These are phyloP conservation scores for Ictalurus punctatus DNA, from an alignment of 2,113 vertebrate species.

Conservation along the genomic window DNA sequence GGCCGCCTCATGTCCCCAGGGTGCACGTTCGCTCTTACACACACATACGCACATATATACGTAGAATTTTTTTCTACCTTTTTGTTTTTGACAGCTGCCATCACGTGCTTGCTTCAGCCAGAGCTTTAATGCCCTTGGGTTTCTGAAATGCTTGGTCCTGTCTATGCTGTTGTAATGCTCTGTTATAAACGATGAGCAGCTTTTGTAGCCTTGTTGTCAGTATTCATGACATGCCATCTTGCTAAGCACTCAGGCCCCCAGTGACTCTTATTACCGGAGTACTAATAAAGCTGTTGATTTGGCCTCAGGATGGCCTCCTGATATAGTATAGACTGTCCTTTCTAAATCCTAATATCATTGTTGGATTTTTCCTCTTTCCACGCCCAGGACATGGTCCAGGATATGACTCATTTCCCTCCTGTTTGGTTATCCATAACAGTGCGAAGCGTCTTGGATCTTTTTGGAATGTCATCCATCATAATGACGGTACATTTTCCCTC, in stretches of 20 bases:
- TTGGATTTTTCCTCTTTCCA: constrained; percentile 44
- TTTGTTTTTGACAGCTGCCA: constrained; percentile 17
- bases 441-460: constrained; percentile 20
- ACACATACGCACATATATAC: neutral
- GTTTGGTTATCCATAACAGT: constrained; percentile 46
- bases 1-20: constrained; percentile 17
- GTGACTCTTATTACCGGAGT: constrained; percentile 47
- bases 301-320: constrained; percentile 38
- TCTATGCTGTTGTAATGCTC: constrained; percentile 1
- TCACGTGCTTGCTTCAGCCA: neutral
- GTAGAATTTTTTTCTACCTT: neutral
- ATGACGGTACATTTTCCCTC: constrained; percentile 1
- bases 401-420: constrained; percentile 52
- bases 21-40: neutral
- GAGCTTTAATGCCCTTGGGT: constrained; percentile 9
- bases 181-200: constrained; percentile 17
- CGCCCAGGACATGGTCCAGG: constrained; percentile 44
- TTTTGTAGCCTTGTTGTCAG: constrained; percentile 35
- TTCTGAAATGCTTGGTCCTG: constrained; percentile 16
- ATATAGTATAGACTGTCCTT: constrained; percentile 46
- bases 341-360: constrained; percentile 52
- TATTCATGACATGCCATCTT: constrained; percentile 47
- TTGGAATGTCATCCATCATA: constrained; percentile 4
- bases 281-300: constrained; percentile 56
- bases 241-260: constrained; percentile 38